Conservation (phyloP, 2,113 vertebrate genomes). For the Misgurnus anguillicaudatus region DNA sequence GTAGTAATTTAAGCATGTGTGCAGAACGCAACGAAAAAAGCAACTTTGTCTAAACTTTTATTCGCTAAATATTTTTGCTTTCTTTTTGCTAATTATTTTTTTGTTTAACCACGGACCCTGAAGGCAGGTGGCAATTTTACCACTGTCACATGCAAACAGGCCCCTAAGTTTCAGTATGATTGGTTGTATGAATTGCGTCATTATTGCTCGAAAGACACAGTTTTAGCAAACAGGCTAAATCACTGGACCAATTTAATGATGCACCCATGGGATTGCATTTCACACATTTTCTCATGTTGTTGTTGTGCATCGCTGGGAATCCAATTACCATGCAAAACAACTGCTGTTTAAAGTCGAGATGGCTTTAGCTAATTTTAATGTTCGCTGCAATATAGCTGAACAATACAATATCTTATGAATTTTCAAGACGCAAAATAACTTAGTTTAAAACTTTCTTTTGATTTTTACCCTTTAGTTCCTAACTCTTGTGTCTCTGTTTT, state of each 20-base stretch:
- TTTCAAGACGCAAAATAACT: background rate
- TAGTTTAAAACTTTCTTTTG: background rate
- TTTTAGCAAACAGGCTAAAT: conserved; percentile 1
- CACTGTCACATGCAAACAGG: conserved; percentile 15
- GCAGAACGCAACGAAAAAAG: conserved; percentile 66
- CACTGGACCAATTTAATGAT: conserved; percentile 33
- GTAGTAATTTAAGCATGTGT: conserved; percentile 63
- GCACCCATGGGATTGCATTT: conserved; percentile 32
- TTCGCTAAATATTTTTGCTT: conserved; percentile 25
- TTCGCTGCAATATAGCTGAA: background rate
- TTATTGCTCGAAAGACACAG: conserved; percentile 22
- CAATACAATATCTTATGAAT: background rate
- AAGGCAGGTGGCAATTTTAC: background rate
- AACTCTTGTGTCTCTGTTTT: conserved; percentile 18
- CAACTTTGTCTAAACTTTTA: conserved; percentile 53
- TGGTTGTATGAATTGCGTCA: conserved; percentile 26
- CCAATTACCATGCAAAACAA: conserved; percentile 30
- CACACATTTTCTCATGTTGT: conserved; percentile 28
- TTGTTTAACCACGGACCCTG: background rate
- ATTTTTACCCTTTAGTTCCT: background rate
- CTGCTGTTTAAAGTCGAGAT: conserved; percentile 13
- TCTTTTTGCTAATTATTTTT: conserved; percentile 17
- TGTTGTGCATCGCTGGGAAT: conserved; percentile 31
- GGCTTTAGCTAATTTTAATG: background rate
- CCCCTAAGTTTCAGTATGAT: conserved; percentile 11